Evolutionary conservation across 2,113 vertebrate genomes (phyloP).

Genomic region (Panurus biarmicus): DNA sequence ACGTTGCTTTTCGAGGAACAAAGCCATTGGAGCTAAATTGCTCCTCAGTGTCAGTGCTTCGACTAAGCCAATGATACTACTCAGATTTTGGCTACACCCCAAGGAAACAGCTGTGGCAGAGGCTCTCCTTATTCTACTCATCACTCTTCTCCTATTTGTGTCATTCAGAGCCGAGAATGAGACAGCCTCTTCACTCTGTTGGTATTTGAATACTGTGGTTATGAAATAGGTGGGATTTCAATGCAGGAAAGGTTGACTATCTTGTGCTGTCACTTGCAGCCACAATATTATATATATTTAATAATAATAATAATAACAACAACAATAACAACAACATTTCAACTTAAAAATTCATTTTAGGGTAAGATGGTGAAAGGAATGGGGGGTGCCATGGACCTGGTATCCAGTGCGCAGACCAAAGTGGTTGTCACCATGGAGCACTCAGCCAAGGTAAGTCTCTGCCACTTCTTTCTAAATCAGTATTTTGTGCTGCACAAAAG

Average conservation of each 20-base stretch:
- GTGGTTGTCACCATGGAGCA: conserved; percentile 99
- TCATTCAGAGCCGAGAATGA: background rate
- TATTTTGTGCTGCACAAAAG: background rate
- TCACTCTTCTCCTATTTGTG: background rate
- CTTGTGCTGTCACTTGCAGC: background rate
- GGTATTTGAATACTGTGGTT: background rate
- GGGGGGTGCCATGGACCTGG: conserved; percentile 98
- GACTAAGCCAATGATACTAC: background rate
- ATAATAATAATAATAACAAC: background rate
- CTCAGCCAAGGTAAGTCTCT: conserved; percentile 84
- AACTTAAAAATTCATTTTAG: conserved; percentile 64
- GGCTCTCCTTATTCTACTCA: background rate
- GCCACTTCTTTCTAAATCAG: background rate
- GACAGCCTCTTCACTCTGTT: background rate
- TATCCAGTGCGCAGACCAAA: conserved; percentile 91
- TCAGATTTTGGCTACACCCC: background rate
- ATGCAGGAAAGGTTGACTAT: background rate
- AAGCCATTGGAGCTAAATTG: background rate
- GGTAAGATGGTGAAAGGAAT: conserved; percentile 99
- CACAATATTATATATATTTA: background rate
- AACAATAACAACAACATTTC: background rate
- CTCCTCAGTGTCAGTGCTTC: background rate
- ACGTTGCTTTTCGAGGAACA: background rate
- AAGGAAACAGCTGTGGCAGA: background rate
- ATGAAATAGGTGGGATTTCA: background rate